These are phyloP conservation scores for Microctonus hyperodae DNA, from an alignment of 2,888 invertebrate genomes.

Conservation along the genomic window DNA sequence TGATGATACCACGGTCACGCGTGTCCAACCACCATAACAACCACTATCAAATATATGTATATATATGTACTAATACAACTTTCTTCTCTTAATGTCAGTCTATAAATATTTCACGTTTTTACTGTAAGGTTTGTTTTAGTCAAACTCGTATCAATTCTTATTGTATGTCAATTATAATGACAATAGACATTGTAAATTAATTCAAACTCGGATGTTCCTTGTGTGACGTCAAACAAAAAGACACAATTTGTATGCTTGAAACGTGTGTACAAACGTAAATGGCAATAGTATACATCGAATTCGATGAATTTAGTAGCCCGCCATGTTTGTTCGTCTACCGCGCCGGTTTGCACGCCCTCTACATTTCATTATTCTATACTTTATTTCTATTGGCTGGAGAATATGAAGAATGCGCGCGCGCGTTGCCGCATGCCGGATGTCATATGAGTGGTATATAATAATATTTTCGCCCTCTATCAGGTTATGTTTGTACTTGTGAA, in stretches of 20 bases:
- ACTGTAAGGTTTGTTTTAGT: neutral
- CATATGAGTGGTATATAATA: too few species aligned
- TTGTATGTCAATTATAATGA: neutral
- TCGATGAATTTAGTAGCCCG: slow-evolving; percentile 25
- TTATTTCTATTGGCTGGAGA: neutral
- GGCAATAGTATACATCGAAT: slow-evolving; percentile 21
- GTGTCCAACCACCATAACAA: slow-evolving; percentile 25
- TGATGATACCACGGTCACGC: slow-evolving; percentile 19
- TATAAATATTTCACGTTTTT: slow-evolving; percentile 7
- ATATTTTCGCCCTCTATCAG: neutral
- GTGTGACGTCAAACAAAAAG: slow-evolving; percentile 23
- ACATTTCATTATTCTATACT: too few species aligned
- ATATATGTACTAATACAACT: slow-evolving; percentile 2
- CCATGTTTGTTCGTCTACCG: slow-evolving; percentile 28
- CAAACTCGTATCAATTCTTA: neutral
- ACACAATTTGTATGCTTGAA: slow-evolving; percentile 28
- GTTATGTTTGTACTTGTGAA: neutral
- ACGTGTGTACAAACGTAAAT: neutral
- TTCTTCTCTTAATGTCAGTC: slow-evolving; percentile 14
- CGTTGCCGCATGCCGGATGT: slow-evolving; percentile 10
- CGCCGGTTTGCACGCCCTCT: slow-evolving; percentile 23
- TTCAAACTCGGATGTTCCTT: neutral
- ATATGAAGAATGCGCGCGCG: neutral
- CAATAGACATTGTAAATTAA: neutral
- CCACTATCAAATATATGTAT: slow-evolving; percentile 1